A percentile compares a stretch with the other conserved stretches of the same genome.
These are phyloP conservation scores for Heliconius hortense DNA, from an alignment of 2,888 invertebrate species.

Conservation along the genomic window DNA sequence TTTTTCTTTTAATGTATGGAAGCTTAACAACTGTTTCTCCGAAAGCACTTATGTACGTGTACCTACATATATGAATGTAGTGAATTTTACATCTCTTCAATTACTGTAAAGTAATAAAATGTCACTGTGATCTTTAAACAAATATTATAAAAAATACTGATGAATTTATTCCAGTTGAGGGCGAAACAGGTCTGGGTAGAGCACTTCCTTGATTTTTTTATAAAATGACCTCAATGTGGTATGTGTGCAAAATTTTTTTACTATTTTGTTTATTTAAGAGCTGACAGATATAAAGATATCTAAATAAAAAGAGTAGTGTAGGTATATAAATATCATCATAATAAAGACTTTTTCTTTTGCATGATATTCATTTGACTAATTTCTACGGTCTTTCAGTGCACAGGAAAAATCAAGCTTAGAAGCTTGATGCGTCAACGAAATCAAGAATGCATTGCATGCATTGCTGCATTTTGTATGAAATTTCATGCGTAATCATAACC, in stretches of 20 bases:
- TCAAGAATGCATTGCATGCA: no score
- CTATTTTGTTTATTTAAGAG: slow-evolving; percentile 17
- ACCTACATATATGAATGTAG: no score
- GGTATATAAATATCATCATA: not conserved
- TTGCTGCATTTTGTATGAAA: no score
- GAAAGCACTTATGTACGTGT: no score
- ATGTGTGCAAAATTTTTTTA: slow-evolving; percentile 36
- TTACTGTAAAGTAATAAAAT: slow-evolving; percentile 55
- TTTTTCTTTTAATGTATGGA: not conserved
- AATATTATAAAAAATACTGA: slow-evolving; percentile 62
- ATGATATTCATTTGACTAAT: no score
- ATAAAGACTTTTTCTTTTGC: not conserved
- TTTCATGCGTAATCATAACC: no score
- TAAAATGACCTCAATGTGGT: slow-evolving; percentile 43
- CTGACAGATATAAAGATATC: slow-evolving; percentile 18
- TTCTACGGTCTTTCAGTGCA: no score
- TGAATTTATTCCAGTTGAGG: slow-evolving; percentile 67
- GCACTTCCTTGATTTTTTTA: slow-evolving; percentile 64
- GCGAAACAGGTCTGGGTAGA: slow-evolving; percentile 64
- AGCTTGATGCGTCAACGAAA: no score
- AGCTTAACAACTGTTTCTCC: not conserved
- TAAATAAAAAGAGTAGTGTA: not conserved
- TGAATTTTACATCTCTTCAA: slow-evolving; percentile 22
- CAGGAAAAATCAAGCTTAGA: no score
- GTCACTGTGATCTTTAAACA: slow-evolving; percentile 73